A percentile compares a stretch with the other conserved stretches of the same genome.
phyloP scores from a whole-genome alignment of 2,113 vertebrate genomes.

The Hystrix cristata region DNA sequence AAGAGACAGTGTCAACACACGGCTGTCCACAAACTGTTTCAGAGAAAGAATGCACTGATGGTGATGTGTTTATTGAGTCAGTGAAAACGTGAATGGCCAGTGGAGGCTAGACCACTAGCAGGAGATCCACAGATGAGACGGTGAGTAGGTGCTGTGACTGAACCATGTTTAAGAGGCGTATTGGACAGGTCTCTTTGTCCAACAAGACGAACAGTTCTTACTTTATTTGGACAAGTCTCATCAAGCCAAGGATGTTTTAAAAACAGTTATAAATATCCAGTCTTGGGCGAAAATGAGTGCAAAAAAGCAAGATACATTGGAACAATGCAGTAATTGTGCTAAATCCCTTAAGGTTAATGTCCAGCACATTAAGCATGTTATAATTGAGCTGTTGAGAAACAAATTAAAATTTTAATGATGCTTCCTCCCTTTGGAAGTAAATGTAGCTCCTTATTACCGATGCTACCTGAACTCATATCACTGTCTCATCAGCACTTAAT shows the following conservation, averaged over 20 bases:
- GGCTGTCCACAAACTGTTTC: background rate
- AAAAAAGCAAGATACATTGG: constrained; percentile 53
- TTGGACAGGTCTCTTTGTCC: background rate
- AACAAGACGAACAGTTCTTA: background rate
- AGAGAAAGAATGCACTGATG: background rate
- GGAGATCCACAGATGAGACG: background rate
- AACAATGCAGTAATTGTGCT: constrained; percentile 63
- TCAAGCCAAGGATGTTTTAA: background rate
- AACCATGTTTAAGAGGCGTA: background rate
- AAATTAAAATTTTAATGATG: constrained; percentile 90
- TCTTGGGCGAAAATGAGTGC: constrained; percentile 58
- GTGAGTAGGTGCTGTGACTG: too few species aligned
- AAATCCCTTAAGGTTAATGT: constrained; percentile 81
- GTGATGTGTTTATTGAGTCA: background rate
- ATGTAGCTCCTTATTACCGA: constrained; percentile 80
- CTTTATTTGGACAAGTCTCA: background rate
- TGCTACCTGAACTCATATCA: constrained; percentile 80
- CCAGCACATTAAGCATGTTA: constrained; percentile 79
- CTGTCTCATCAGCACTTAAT: constrained; percentile 84
- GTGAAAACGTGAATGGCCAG: background rate
- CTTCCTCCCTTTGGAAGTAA: constrained; percentile 86
- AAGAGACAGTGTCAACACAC: background rate
- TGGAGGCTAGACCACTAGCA: background rate
- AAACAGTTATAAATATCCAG: constrained; percentile 25
- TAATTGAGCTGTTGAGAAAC: constrained; percentile 88